Percentiles rank a stretch among this genome's conserved stretches.
phyloP scores from a whole-genome alignment of 2,797 vertebrate genomes.

The Leptodactylus fallax region DNA sequence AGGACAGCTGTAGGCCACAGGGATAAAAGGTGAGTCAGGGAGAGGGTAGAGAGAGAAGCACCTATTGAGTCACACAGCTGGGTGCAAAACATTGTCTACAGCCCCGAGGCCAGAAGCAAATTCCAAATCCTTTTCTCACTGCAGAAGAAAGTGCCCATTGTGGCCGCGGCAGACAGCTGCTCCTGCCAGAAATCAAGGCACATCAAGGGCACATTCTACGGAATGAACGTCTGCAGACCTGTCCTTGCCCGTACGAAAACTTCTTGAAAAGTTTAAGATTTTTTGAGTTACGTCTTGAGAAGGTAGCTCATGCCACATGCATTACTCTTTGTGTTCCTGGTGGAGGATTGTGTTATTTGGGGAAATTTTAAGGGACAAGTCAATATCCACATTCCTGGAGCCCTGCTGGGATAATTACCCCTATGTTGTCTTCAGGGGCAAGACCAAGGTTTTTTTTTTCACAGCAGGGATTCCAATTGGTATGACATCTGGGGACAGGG shows the following conservation, averaged over 20 bases:
- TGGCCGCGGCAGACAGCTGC: slow-evolving; percentile 41
- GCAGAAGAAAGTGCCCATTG: slow-evolving; percentile 61
- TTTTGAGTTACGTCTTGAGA: not conserved
- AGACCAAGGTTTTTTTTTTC: not conserved
- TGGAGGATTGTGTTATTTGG: not conserved
- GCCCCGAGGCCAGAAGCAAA: slow-evolving; percentile 16
- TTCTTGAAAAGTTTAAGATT: slow-evolving; percentile 28
- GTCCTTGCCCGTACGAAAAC: slow-evolving; percentile 9
- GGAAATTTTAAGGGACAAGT: not conserved
- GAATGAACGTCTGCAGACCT: not conserved
- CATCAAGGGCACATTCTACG: not conserved
- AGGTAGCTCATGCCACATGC: not conserved
- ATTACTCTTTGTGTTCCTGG: slow-evolving; percentile 3
- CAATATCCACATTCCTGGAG: slow-evolving; percentile 6
- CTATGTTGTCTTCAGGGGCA: not conserved
- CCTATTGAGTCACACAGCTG: slow-evolving; percentile 62
- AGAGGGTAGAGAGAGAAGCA: slow-evolving; percentile 13
- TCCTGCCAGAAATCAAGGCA: not conserved
- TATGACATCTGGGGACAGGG: not conserved
- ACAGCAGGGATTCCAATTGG: not conserved
- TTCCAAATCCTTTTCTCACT: slow-evolving; percentile 52
- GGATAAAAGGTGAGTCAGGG: slow-evolving; percentile 53
- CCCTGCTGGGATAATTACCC: not conserved
- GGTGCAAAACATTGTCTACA: slow-evolving; percentile 56
- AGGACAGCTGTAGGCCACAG: slow-evolving; percentile 29